Conservation (phyloP, 1,140 invertebrate genomes). For the Plutomurus gul region DNA sequence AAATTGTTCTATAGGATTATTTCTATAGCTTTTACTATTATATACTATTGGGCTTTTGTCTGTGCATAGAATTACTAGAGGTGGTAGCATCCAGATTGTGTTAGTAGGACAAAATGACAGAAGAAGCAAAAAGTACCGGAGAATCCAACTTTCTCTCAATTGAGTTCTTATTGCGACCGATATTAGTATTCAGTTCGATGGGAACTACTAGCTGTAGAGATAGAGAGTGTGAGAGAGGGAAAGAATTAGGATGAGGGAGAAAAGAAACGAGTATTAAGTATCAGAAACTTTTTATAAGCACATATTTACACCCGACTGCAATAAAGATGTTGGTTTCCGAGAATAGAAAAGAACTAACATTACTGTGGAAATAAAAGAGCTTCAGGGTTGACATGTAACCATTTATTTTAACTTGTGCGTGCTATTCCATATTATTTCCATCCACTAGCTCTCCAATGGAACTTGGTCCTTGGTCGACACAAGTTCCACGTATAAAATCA, state of each 20-base stretch:
- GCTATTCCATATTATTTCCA: no score
- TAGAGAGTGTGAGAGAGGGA: not conserved
- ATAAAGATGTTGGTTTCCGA: not conserved
- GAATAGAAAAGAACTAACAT: not conserved
- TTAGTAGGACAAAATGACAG: no score
- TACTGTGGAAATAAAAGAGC: not conserved
- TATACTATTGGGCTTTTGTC: not conserved
- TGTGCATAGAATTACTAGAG: no score
- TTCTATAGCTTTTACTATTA: not conserved
- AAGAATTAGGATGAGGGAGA: not conserved
- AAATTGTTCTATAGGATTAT: not conserved
- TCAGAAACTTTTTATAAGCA: not conserved
- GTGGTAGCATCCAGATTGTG: no score
- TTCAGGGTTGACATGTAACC: conserved; percentile 4
- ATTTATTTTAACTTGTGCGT: conserved; percentile 8
- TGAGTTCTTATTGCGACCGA: not conserved
- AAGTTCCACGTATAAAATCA: no score
- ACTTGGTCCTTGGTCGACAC: no score
- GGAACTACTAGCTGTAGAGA: no score
- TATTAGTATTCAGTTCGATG: not conserved
- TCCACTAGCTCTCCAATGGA: not conserved
- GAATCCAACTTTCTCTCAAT: not conserved
- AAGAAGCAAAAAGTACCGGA: not conserved
- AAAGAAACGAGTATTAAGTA: not conserved
- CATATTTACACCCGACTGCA: not conserved